Evolutionary conservation across 2,797 vertebrate genomes (phyloP), one percentile per base, ranked within the genome.

Genomic region (Amphiprion clarkii): DNA sequence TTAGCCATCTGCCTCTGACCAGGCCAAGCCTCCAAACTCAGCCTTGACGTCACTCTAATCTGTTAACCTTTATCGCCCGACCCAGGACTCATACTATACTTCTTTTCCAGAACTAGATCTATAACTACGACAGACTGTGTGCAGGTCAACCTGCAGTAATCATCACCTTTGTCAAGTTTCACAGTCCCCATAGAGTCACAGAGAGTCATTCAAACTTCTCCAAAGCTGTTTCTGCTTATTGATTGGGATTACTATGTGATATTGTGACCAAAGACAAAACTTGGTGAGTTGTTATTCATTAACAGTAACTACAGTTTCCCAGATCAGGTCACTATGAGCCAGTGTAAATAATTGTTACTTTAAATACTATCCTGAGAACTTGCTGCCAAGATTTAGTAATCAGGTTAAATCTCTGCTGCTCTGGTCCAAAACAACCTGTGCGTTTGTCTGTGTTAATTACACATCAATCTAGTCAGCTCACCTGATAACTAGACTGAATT

Each of bases 21-120:
- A 29, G 75, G 75, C 76, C 83, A 74, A 78, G 71, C 60, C 67
- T 86, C 73, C 87, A 79, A 75, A 75, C 74, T 79, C 78, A 77
- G 80, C 53, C 39, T 71, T 89, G 87, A 93, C 85, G 89, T 94
- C 93, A 91, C 52, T 68, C 52, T 94, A 92, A 94, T 93, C 93
- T 85, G 79, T 76, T 93, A 87, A 85, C 81, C 79, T 84, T 73
- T 78, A 58, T 67, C 63, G 56, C 63, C 65, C 78, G 83, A 88
- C 79, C 58, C 29, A 17, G 66, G 29, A 27, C 59, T 83, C 51
- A 0, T 31, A 40, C 67, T 44, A 33, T 2, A 21, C 12, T 44
- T 78, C 52, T 16, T 48, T 17, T n/a, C 1, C 63, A 57, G n/a
- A 78, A 58, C 65, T 51, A 36, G 1, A 69, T 64, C 51, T 51